Evolutionary conservation across 2,113 vertebrate species (phyloP), one percentile per base, ranked within the genome.

Genomic region (Carassius auratus): DNA sequence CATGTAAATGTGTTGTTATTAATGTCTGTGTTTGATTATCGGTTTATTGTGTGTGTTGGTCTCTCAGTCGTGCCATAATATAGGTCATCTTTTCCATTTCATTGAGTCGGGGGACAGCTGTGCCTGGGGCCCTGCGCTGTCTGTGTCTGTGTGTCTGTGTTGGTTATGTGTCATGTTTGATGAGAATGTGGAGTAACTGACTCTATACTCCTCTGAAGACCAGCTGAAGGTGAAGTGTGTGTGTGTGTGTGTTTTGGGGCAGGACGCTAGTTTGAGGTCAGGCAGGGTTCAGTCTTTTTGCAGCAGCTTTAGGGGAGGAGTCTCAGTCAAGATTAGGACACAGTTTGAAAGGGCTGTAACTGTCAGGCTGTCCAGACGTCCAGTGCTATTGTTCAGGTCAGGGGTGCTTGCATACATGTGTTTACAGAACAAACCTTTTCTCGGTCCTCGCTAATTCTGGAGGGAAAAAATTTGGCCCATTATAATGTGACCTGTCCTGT

Each of bases 41-140:
- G 14, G 77, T 81, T 23, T 14, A 42, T 23, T 75, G 74, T 80
- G 76, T 87, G 76, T 87, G 15, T 48, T 64, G 36, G 86, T 86
- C 21, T 66, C 77, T 17, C n/a, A 81, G 45, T 62, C 17, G 8
- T 55, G 23, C 61, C 66, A 83, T 88, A 92, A 95, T 93, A 90
- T 95, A 93, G 93, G 93, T 93, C 93, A 91, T 91, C 87, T 88
- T 90, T 95, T 95, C 92, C 92, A 84, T 91, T 73, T 88, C 90
- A 91, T 79, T 93, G 92, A 88, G 92, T 92, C 91, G 88, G 92
- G 86, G 92, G 92, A 87, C 94, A 94, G 90, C 88, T 87, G 86
- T 86, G 90, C 91, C 90, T 15, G 84, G 45, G 88, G 90, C 42
- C 81, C 38, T n/a, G 59, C 30, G 45, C 59, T 85, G 14, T 76